Conservation (phyloP, 2,797 vertebrate species). For the Botia kubotai region DNA sequence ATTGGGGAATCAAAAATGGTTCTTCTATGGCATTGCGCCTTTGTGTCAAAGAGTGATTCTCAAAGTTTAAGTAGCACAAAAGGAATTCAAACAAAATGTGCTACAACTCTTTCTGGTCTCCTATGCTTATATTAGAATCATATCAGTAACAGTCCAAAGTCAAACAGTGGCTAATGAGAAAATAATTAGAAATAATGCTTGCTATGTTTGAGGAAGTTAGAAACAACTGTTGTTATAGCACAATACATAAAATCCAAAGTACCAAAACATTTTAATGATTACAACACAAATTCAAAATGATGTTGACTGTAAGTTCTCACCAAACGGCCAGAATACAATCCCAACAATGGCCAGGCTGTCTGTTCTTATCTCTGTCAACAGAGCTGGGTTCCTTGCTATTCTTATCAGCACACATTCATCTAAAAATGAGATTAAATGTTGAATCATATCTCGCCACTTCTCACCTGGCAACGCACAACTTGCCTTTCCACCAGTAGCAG, state of each 20-base stretch:
- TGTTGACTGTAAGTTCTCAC: background rate
- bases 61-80: no score
- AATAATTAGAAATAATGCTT: conserved; percentile 2
- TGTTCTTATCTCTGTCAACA: conserved; percentile 66
- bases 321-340: conserved; percentile 36
- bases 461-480: conserved; percentile 49
- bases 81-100: background rate
- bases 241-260: background rate
- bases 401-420: conserved; percentile 63
- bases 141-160: background rate
- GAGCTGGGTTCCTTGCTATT: conserved; percentile 55
- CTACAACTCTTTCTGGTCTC: background rate
- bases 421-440: conserved; percentile 58
- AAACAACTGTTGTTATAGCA: background rate
- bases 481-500: conserved; percentile 41
- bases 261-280: background rate
- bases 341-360: conserved; percentile 39
- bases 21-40: no score
- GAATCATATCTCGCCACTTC: conserved; percentile 57
- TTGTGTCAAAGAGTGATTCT: no score
- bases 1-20: no score
- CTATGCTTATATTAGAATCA: background rate
- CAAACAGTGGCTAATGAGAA: background rate
- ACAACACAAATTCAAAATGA: background rate
- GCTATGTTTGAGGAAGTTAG: background rate